These are phyloP conservation scores for Gasteruption jaculator DNA, from an alignment of 2,888 invertebrate species.

Conservation along the genomic window DNA sequence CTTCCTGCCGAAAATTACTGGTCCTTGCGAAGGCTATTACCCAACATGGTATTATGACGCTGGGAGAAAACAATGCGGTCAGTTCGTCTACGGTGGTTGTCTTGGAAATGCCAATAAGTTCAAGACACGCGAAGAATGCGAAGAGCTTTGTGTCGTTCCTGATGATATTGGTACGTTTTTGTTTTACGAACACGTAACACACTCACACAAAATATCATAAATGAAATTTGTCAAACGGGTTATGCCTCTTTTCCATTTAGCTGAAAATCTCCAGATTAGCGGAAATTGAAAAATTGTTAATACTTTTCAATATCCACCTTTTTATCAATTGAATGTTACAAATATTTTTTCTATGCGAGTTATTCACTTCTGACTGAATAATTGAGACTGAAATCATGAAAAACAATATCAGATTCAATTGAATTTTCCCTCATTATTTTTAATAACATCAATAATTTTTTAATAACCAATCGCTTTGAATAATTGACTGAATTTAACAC, in stretches of 20 bases:
- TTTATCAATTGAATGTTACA: conserved; percentile 1
- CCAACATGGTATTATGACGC: conserved; percentile 82
- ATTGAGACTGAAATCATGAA: too few species aligned
- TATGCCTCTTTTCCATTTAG: too few species aligned
- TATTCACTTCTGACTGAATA: too few species aligned
- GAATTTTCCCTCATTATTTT: too few species aligned
- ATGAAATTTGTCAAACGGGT: too few species aligned
- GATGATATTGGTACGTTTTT: conserved; percentile 60
- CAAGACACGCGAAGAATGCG: conserved; percentile 72
- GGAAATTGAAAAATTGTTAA: too few species aligned
- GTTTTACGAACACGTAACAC: not conserved
- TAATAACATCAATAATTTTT: too few species aligned
- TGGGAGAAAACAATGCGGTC: conserved; percentile 70
- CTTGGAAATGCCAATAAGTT: conserved; percentile 89
- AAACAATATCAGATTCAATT: too few species aligned
- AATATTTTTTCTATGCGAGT: conserved; percentile 1
- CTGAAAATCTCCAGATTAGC: too few species aligned
- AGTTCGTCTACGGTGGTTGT: conserved; percentile 88
- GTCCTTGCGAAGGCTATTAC: conserved; percentile 76
- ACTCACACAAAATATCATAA: not conserved
- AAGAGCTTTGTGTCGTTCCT: conserved; percentile 65
- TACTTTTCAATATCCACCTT: not conserved
- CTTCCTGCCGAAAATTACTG: conserved; percentile 73
- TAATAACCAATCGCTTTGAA: too few species aligned
- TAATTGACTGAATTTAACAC: too few species aligned